Evolutionary conservation across 1,140 invertebrate genomes (phyloP).

Genomic region (Metopolophium dirhodum): DNA sequence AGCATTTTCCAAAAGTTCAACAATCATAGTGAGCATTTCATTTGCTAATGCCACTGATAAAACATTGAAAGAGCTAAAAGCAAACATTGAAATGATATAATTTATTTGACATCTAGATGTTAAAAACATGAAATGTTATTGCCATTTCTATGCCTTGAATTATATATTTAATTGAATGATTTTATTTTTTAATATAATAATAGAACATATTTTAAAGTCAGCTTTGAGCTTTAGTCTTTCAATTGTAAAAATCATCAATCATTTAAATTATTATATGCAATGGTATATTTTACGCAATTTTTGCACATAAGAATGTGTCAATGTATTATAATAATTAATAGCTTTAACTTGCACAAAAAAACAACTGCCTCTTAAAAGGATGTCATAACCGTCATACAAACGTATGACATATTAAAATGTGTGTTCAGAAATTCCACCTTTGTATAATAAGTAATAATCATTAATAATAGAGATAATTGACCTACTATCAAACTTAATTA

Average conservation of each 20-base stretch:
- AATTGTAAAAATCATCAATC: too few relatives aligned
- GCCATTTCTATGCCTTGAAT: not conserved
- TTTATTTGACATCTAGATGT: not conserved
- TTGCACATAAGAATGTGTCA: too few relatives aligned
- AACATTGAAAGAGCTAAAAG: constrained; percentile 70
- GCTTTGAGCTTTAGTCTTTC: too few relatives aligned
- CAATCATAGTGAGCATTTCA: constrained; percentile 74
- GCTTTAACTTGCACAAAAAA: too few relatives aligned
- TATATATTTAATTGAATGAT: not conserved
- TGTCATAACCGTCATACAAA: not conserved
- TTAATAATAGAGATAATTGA: too few relatives aligned
- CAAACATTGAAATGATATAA: not conserved
- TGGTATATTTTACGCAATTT: too few relatives aligned
- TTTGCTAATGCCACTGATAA: constrained; percentile 80
- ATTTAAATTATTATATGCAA: too few relatives aligned
- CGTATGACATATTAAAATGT: not conserved
- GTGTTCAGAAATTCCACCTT: too few relatives aligned
- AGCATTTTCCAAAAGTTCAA: constrained; percentile 73
- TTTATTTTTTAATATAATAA: not conserved
- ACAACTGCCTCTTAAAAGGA: too few relatives aligned
- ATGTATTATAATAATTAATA: too few relatives aligned
- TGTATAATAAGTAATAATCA: too few relatives aligned
- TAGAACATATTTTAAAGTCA: not conserved
- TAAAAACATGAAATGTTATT: not conserved
- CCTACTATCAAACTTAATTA: too few relatives aligned